Percentiles rank a stretch among this genome's conserved stretches.
These are phyloP conservation scores for Hyperoplus immaculatus DNA, from an alignment of 2,797 vertebrate genomes.

Conservation along the genomic window DNA sequence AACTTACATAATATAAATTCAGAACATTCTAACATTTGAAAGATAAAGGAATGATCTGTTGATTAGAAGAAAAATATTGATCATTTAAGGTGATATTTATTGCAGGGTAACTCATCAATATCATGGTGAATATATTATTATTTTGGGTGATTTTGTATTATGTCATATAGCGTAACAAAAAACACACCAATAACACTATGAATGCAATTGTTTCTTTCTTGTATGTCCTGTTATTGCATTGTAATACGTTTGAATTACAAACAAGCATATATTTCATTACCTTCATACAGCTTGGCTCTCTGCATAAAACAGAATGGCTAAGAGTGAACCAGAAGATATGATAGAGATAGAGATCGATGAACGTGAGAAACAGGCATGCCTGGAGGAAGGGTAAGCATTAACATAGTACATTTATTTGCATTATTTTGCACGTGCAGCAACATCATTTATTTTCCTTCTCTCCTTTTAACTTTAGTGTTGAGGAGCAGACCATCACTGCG, in stretches of 20 bases:
- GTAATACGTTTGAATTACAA: neutral
- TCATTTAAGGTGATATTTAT: neutral
- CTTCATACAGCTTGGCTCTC: conserved; percentile 40
- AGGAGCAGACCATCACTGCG: conserved; percentile 95
- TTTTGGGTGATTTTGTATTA: neutral
- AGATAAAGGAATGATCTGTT: neutral
- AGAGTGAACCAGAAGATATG: conserved; percentile 96
- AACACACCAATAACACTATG: too few species aligned
- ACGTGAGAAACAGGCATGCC: conserved; percentile 88
- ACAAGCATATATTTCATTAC: neutral
- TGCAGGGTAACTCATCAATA: neutral
- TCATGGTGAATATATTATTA: neutral
- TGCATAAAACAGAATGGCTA: conserved; percentile 88
- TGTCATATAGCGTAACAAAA: neutral
- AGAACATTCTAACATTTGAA: neutral
- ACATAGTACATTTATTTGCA: neutral
- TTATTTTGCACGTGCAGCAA: neutral
- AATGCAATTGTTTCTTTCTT: neutral
- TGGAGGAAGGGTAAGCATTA: conserved; percentile 86
- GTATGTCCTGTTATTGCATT: neutral
- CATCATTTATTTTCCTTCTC: neutral
- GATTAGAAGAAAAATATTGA: neutral
- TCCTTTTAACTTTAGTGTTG: conserved; percentile 84
- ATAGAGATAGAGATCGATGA: conserved; percentile 99
- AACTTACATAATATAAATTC: too few species aligned